Percentiles rank a stretch among this genome's conserved stretches.
These are phyloP conservation scores for Drosophila elegans DNA, from an alignment of 1,140 invertebrate species.

Conservation along the genomic window DNA sequence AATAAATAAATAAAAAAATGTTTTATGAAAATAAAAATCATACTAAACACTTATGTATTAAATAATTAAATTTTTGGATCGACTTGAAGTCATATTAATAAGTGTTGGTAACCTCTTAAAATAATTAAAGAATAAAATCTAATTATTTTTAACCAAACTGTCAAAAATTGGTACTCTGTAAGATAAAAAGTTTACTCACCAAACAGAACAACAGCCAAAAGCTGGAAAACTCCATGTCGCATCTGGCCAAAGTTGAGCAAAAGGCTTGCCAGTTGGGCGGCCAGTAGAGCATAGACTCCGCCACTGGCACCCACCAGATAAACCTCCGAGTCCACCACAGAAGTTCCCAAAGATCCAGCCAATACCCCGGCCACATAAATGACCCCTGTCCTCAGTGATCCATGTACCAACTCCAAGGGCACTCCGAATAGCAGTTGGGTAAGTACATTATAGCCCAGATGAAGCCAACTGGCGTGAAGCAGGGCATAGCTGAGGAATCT, in stretches of 20 bases:
- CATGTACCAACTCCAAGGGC: conserved; percentile 97
- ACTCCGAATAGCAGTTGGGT: conserved; percentile 96
- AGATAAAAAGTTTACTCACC: conserved; percentile 87
- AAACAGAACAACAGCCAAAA: conserved; percentile 95
- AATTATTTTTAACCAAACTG: too few species aligned
- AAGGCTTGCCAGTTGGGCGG: conserved; percentile 97
- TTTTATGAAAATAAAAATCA: too few species aligned
- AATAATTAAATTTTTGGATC: too few species aligned
- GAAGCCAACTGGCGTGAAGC: conserved; percentile 97
- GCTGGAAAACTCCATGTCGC: conserved; percentile 95
- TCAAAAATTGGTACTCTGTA: too few species aligned
- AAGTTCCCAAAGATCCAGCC: conserved; percentile 95
- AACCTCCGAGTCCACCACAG: conserved; percentile 96
- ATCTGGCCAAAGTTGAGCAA: conserved; percentile 98
- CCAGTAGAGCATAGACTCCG: conserved; percentile 96
- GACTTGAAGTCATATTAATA: too few species aligned
- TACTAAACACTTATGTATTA: too few species aligned
- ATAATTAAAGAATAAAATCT: too few species aligned
- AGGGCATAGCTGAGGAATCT: conserved; percentile 97
- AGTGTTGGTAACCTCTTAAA: too few species aligned
- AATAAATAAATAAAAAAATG: too few species aligned
- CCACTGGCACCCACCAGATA: conserved; percentile 97
- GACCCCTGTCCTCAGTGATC: conserved; percentile 92
- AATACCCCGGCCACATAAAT: conserved; percentile 97
- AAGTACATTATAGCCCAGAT: conserved; percentile 96